Evolutionary conservation across 2,113 vertebrate genomes (phyloP).

Genomic region (Ardeotis arabs): DNA sequence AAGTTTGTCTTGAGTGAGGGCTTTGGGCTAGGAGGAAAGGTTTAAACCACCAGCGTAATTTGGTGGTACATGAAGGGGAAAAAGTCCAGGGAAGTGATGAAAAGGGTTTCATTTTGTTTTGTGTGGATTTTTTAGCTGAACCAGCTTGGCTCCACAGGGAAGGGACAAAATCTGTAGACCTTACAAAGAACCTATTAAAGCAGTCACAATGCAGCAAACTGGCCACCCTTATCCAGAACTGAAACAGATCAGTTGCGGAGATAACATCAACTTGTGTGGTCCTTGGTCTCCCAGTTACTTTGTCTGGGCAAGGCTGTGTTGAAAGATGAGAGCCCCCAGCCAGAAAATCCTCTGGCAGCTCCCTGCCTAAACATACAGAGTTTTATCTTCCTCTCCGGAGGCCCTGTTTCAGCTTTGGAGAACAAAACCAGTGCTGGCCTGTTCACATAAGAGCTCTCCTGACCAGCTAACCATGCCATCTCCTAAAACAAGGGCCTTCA

Average conservation of each 20-base stretch:
- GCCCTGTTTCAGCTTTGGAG: neutral
- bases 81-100: neutral
- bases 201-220: neutral
- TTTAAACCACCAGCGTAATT: neutral
- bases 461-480: neutral
- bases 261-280: neutral
- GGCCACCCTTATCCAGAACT: neutral
- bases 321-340: neutral
- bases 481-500: neutral
- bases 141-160: neutral
- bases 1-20: neutral
- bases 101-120: neutral
- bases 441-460: neutral
- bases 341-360: constrained; percentile 38
- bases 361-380: neutral
- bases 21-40: neutral
- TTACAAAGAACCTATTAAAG: neutral
- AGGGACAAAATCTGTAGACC: neutral
- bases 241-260: accelerated
- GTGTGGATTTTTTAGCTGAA: neutral
- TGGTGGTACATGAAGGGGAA: accelerated
- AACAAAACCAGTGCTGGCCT: neutral
- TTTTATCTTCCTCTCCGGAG: constrained; percentile 15
- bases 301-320: neutral
- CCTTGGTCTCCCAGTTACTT: neutral